Percentiles rank a stretch among this genome's conserved stretches.
These are phyloP conservation scores for Aethes cnicana DNA, from an alignment of 2,888 invertebrate species.

Conservation along the genomic window DNA sequence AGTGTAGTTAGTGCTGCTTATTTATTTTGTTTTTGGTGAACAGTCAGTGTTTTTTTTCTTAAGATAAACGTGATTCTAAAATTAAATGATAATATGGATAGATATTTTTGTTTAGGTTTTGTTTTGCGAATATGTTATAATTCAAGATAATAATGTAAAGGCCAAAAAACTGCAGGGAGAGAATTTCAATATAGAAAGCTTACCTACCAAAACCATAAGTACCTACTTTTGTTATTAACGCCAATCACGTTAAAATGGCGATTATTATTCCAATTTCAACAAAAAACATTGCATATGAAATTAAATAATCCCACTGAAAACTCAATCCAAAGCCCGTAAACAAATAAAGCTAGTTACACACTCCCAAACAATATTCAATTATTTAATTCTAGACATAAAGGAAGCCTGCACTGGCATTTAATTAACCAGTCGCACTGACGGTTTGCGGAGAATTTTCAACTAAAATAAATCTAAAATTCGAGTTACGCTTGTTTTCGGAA, in stretches of 20 bases:
- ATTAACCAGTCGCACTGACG: slow-evolving; percentile 47
- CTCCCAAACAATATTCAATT: slow-evolving; percentile 51
- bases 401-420: slow-evolving; percentile 57
- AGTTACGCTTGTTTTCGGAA: slow-evolving; percentile 28
- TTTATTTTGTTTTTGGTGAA: neutral
- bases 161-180: too few species aligned
- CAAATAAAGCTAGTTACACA: slow-evolving; percentile 32
- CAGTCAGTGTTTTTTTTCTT: neutral
- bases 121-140: too few species aligned
- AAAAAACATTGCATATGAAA: neutral
- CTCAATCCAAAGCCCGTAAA: slow-evolving; percentile 11
- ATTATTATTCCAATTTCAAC: too few species aligned
- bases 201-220: too few species aligned
- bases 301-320: slow-evolving; percentile 1
- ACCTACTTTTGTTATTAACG: too few species aligned
- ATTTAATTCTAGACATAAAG: slow-evolving; percentile 53
- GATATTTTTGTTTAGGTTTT: too few species aligned
- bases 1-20: neutral
- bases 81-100: too few species aligned
- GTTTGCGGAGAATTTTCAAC: slow-evolving; percentile 24
- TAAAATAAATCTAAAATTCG: slow-evolving; percentile 30
- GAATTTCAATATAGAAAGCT: too few species aligned
- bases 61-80: too few species aligned
- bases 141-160: too few species aligned
- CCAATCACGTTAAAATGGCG: too few species aligned